Conservation (phyloP, 2,113 vertebrate genomes). For the Daboia siamensis region DNA sequence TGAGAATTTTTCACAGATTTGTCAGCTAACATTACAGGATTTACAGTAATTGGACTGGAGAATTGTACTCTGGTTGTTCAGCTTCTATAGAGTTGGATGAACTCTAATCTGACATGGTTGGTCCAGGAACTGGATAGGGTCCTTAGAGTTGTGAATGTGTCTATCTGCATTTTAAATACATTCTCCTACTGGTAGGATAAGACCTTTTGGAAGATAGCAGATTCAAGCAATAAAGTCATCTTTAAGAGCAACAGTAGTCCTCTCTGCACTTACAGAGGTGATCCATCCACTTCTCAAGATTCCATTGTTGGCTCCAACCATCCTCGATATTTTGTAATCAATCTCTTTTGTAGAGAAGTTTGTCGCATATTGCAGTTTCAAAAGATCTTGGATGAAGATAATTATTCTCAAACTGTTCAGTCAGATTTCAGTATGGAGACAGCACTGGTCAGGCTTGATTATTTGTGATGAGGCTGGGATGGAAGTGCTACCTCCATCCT, state of each 20-base stretch:
- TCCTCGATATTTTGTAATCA: not conserved
- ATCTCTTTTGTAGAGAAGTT: not conserved
- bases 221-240: not conserved
- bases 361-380: not conserved
- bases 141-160: not conserved
- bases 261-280: not conserved
- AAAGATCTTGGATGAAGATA: not conserved
- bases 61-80: not conserved
- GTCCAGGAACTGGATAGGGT: not conserved
- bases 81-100: not conserved
- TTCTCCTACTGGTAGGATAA: not conserved
- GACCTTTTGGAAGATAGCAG: not conserved
- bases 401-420: not conserved
- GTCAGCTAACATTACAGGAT: not conserved
- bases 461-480: not conserved
- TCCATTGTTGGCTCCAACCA: not conserved
- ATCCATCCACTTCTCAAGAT: not conserved
- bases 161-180: not conserved
- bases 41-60: not conserved
- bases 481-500: not conserved
- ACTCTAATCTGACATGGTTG: not conserved
- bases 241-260: not conserved
- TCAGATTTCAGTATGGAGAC: not conserved
- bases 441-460: not conserved
- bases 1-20: not conserved